Base-by-base conservation (phyloP, 1,140 invertebrate genomes). In the Nomia melanderi region DNA sequence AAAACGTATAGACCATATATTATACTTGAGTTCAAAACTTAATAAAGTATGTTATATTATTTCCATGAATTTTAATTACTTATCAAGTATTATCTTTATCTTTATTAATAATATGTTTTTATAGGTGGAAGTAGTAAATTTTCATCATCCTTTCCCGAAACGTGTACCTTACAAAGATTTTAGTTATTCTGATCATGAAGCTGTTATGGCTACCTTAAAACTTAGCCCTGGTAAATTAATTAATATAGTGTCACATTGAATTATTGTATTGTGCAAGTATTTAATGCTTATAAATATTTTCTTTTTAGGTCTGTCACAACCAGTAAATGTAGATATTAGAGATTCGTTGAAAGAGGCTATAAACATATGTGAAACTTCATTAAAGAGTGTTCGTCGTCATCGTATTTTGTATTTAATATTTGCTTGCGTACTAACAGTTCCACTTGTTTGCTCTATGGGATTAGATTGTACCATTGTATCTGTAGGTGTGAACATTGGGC, bases 121-220 rank as follows among this genome's bases (percentile, higher is more conserved):
- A 70, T 90, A 95, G 93, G 93, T 95, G 59, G 93, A 93, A 71
- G 91, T 95, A 59, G 83, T 93, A 44, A 93, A 94, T 82, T 96
- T 95, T 91, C 92, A 92, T 57, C 94, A 96, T 78, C 96, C 97
- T 7, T 94, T 97, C 64, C 94, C 96, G 80, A 92, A 95, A 47
- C 93, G 95, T 82, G 94, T 98, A 54, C 96, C 96, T 12, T 93
- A 93, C 1, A 88, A 94, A 71, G 88, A 93, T 64, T 97, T 96
- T 83, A 97, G 96, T 87, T 98, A 96, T 91, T 98, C 97, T 0
- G 97, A 98, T 90, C 97, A 98, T 88, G 97, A 98, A 93, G 97
- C 96, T n/a, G 95, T 98, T n/a, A 90, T 93, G 74, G 94, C 95
- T 23, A 93, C 92, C 57, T 88, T 97, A 23, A 92, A 92, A 84